Base-by-base conservation (phyloP, 1,140 invertebrate genomes). In the Achroia grisella region DNA sequence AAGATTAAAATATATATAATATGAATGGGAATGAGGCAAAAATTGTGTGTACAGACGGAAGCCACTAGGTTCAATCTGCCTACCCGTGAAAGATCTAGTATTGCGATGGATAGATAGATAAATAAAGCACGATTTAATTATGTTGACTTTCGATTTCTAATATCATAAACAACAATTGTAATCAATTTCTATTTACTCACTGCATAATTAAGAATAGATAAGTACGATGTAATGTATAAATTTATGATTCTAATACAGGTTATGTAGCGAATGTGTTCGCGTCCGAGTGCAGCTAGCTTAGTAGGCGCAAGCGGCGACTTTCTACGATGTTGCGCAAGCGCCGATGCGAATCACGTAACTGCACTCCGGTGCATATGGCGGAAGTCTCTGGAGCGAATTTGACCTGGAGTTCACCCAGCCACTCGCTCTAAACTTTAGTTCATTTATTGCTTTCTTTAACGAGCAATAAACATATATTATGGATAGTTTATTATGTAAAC, bases 291-390 rank as follows among this genome's bases (percentile, higher is more conserved):
- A 84, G 70, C 65, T 59, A 64, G 70, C 51, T 46, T 56, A 11
- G 35, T 10, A 17, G 6, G 55, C 31, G 37, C 48, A 63, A 70
- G 42, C 56, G 60, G 61, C 65, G 76, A 81, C 81, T 85, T 85
- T 85, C 81, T 82, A 81, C 62, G 62, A 31, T 53, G 63, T 82
- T 82, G 73, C 69, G 80, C 68, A 82, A 82, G 58, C 33, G 45
- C 34, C 64, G 65, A 80, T 81, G 73, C 68, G 69, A 68, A 74
- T 78, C 76, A 81, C 76, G 81, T 82, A 85, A 85, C 77, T 71
- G 66, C 66, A 68, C 62, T 65, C 63, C 39, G 55, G 62, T 63
- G 73, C 71, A 72, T 72, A 57, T 69, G 67, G 71, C 80, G 80
- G 80, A 82, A 84, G 78, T 80, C 62, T 71, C 56, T 62, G 62